phyloP scores from a whole-genome alignment of 2,113 vertebrate genomes.

The Sitta europaea region DNA sequence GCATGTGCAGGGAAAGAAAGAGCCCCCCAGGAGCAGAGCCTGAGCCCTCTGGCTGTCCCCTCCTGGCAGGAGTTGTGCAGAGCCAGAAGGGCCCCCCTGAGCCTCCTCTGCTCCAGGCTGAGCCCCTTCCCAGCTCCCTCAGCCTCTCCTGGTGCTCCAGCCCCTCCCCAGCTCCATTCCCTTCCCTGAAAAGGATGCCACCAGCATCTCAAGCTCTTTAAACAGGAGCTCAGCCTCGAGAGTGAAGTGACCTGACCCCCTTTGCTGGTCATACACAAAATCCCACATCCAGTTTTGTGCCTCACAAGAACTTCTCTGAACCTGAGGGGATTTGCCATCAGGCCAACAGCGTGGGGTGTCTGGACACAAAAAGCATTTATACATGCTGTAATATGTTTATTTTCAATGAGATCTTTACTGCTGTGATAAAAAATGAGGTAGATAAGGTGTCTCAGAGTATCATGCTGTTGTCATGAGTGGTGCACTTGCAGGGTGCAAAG shows the following conservation, averaged over 20 bases:
- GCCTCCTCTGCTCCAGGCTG: neutral
- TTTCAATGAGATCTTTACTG: neutral
- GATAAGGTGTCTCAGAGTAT: neutral
- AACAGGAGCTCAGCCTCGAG: neutral
- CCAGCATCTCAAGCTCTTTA: neutral
- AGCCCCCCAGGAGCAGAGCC: neutral
- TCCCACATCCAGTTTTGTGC: neutral
- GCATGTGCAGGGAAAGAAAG: neutral
- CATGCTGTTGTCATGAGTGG: rapidly evolving
- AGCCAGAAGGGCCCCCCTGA: neutral
- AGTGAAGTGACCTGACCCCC: neutral
- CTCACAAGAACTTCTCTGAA: neutral
- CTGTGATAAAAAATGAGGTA: neutral
- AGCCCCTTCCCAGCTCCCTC: neutral
- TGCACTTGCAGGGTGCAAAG: neutral
- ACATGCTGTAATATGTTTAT: neutral
- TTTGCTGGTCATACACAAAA: neutral
- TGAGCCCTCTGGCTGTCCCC: rapidly evolving
- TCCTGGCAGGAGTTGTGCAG: neutral
- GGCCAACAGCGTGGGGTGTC: rapidly evolving
- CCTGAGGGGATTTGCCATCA: neutral
- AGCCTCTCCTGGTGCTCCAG: rapidly evolving
- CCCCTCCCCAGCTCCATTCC: rapidly evolving
- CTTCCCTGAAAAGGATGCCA: neutral
- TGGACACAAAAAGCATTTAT: neutral